These are phyloP conservation scores for Pangasius krempfi DNA, from an alignment of 2,797 vertebrate genomes.

Conservation along the genomic window DNA sequence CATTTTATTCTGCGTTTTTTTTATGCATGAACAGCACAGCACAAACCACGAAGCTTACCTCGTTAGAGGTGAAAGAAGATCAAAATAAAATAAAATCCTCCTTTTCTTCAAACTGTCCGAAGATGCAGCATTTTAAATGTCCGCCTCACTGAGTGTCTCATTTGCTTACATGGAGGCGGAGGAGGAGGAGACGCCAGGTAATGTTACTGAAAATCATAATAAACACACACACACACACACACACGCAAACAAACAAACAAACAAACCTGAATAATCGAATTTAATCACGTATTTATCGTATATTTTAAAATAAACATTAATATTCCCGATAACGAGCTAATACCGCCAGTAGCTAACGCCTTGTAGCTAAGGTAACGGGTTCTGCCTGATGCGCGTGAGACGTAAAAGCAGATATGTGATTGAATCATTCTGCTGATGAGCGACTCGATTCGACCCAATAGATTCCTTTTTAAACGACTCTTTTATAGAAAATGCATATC, in stretches of 20 bases:
- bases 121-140: conserved; percentile 39
- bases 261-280: not conserved
- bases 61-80: not conserved
- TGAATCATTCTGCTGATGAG: not conserved
- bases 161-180: not conserved
- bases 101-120: conserved; percentile 2
- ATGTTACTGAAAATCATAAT: not conserved
- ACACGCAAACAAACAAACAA: not conserved
- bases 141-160: not conserved
- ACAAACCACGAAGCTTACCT: conserved; percentile 23
- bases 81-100: not conserved
- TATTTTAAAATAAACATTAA: not conserved
- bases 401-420: not conserved
- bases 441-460: not conserved
- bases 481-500: not conserved
- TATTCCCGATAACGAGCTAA: not conserved
- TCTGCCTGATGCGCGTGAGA: conserved; percentile 21
- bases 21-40: not conserved
- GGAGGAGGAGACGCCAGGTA: not conserved
- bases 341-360: not conserved
- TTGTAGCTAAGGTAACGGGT: conserved; percentile 3
- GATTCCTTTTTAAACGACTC: conserved; percentile 10
- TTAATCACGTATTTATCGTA: not conserved
- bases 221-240: no score
- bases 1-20: not conserved